These are phyloP conservation scores for Sepioteuthis lessoniana DNA, from an alignment of 2,888 invertebrate genomes.

Conservation along the genomic window DNA sequence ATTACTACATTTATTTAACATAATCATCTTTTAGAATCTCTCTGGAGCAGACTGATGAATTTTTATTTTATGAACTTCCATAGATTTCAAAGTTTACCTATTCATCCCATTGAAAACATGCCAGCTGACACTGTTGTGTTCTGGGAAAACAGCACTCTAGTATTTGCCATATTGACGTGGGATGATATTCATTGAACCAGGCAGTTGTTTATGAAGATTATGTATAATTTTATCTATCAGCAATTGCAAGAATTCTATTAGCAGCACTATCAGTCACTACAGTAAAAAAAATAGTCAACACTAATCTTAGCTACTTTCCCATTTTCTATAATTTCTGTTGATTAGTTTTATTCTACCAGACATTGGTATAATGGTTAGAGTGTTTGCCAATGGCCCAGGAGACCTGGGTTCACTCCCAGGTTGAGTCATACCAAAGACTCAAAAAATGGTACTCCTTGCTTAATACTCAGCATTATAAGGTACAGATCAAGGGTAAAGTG, in stretches of 20 bases:
- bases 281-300: neutral
- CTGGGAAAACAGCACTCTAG: conserved; percentile 34
- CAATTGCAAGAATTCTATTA: conserved; percentile 42
- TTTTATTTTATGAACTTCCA: neutral
- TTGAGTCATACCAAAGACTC: too few species aligned
- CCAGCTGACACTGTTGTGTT: conserved; percentile 14
- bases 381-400: too few species aligned
- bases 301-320: neutral
- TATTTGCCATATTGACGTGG: conserved; percentile 45
- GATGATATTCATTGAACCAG: conserved; percentile 45
- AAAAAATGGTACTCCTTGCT: too few species aligned
- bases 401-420: too few species aligned
- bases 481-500: too few species aligned
- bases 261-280: neutral
- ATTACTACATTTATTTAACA: neutral
- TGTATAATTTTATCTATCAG: conserved; percentile 13
- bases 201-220: conserved; percentile 41
- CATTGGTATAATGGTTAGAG: too few species aligned
- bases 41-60: neutral
- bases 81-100: neutral
- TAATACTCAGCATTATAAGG: too few species aligned
- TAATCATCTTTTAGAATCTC: neutral
- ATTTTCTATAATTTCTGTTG: conserved; percentile 37
- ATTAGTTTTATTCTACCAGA: too few species aligned
- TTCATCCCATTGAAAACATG: conserved; percentile 33